These are phyloP conservation scores for Climacteris rufus DNA, from an alignment of 2,113 vertebrate genomes.

Conservation along the genomic window DNA sequence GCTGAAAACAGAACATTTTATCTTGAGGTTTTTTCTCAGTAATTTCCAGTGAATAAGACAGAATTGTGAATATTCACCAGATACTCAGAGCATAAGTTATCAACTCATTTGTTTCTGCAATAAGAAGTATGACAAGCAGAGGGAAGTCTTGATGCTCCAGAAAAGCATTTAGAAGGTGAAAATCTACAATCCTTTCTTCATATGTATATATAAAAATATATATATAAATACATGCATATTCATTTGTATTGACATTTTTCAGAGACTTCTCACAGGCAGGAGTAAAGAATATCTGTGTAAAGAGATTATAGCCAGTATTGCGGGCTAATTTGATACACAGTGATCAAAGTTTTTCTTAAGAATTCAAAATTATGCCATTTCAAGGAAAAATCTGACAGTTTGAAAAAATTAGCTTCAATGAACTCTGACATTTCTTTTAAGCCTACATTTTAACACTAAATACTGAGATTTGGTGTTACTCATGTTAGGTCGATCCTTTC, in stretches of 20 bases:
- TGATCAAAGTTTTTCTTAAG: neutral
- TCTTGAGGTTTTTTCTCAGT: neutral
- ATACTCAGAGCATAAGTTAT: slow-evolving; percentile 4
- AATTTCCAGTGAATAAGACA: neutral
- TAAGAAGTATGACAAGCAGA: neutral
- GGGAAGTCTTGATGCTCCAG: neutral
- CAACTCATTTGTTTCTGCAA: neutral
- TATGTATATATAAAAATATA: neutral
- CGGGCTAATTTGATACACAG: neutral
- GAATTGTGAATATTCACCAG: neutral
- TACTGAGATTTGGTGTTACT: neutral
- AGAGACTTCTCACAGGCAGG: neutral
- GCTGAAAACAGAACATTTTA: neutral
- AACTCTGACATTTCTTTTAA: neutral
- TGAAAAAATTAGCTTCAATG: neutral
- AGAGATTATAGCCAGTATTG: neutral
- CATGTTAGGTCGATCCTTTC: neutral
- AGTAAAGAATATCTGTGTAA: neutral
- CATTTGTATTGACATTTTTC: neutral
- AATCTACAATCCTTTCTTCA: neutral
- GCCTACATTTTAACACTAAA: neutral
- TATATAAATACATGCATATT: neutral
- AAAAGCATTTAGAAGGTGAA: neutral
- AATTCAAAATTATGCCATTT: neutral
- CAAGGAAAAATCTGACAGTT: neutral